phyloP scores from a whole-genome alignment of 2,797 vertebrate genomes.

The Cossypha dichroa region DNA sequence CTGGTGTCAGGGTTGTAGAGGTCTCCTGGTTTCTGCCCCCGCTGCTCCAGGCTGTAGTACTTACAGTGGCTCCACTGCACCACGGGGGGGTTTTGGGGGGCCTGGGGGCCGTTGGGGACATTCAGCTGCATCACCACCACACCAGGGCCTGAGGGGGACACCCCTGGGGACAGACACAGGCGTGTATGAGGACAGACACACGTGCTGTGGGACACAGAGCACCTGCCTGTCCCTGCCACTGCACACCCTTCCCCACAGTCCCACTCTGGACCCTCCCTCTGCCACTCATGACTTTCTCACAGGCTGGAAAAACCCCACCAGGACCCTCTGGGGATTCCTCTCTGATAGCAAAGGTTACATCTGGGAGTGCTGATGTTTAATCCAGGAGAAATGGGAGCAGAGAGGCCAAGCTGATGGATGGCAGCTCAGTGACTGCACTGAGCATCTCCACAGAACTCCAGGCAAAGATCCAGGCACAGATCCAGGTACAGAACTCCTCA shows the following conservation, averaged over 20 bases:
- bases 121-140: slow-evolving; percentile 99
- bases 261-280: background rate
- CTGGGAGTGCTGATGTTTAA: background rate
- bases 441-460: background rate
- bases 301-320: background rate
- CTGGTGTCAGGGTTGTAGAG: slow-evolving; percentile 89
- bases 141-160: slow-evolving; percentile 90
- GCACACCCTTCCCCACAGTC: background rate
- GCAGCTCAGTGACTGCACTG: background rate
- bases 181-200: slow-evolving; percentile 35
- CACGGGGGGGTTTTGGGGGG: slow-evolving; percentile 89
- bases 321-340: background rate
- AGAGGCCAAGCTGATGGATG: background rate
- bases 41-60: slow-evolving; percentile 96
- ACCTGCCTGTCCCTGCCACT: background rate
- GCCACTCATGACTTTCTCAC: background rate
- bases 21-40: slow-evolving; percentile 91
- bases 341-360: background rate
- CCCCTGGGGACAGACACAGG: slow-evolving; percentile 76
- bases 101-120: slow-evolving; percentile 93
- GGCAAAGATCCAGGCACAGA: background rate
- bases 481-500: background rate
- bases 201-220: background rate
- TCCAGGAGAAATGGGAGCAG: background rate
- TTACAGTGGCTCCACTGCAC: slow-evolving; percentile 99